Percentiles rank a stretch among this genome's conserved stretches.
Evolutionary conservation across 1,140 invertebrate genomes (phyloP).

Genomic region (Pteromalus puparum): DNA sequence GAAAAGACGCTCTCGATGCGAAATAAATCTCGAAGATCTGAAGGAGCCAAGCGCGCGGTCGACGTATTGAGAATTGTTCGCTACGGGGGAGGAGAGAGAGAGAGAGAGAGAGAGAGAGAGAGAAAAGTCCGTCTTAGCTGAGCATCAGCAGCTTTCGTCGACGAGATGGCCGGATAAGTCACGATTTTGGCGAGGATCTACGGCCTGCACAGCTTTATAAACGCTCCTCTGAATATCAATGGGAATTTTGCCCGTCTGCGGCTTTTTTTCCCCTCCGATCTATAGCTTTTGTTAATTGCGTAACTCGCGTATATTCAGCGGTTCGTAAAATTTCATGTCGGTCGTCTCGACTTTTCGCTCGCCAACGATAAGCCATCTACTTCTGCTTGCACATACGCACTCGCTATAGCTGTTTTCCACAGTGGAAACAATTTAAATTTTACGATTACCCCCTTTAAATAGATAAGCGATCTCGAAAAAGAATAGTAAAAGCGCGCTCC

Average conservation of each 20-base stretch:
- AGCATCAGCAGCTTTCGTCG: neutral
- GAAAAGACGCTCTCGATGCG: conserved; percentile 17
- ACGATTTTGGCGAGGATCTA: neutral
- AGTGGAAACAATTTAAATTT: conserved; percentile 18
- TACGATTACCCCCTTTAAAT: conserved; percentile 10
- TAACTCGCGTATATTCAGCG: too few relatives aligned
- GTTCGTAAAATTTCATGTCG: neutral
- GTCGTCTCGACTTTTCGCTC: neutral
- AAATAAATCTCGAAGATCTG: conserved; percentile 41
- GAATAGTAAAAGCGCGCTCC: neutral
- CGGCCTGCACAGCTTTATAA: too few relatives aligned
- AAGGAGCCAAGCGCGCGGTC: neutral
- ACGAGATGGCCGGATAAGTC: conserved; percentile 22
- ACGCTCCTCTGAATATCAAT: neutral
- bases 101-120: too few relatives aligned
- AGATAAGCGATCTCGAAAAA: conserved; percentile 30
- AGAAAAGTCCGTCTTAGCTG: neutral
- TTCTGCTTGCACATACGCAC: neutral
- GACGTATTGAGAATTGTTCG: neutral
- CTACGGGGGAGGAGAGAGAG: neutral
- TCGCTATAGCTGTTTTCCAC: neutral
- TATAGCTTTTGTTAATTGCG: too few relatives aligned
- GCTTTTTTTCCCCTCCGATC: neutral
- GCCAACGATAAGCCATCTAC: neutral
- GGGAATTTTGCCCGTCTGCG: neutral